phyloP scores from a whole-genome alignment of 2,797 vertebrate species.

The Falco naumanni region DNA sequence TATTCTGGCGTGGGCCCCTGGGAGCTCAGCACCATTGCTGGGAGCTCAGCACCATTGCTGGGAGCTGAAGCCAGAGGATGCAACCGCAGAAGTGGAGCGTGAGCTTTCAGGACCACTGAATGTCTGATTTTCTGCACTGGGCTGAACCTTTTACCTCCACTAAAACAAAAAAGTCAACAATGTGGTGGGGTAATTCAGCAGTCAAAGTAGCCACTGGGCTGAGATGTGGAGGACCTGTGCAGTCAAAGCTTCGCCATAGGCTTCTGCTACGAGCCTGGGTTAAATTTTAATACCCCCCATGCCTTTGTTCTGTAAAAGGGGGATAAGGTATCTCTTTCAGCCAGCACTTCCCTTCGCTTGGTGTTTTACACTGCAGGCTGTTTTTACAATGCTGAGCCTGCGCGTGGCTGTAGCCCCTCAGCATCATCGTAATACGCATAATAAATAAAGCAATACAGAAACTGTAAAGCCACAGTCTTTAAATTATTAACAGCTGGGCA shows the following conservation, averaged over 20 bases:
- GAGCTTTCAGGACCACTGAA: neutral
- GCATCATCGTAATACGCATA: neutral
- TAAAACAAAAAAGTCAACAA: neutral
- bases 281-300: neutral
- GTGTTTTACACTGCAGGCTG: neutral
- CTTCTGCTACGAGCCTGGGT: neutral
- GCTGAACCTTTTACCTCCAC: neutral
- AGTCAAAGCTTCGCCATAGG: neutral
- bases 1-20: neutral
- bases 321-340: neutral
- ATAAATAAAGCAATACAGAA: conserved; percentile 39
- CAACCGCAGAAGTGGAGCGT: neutral
- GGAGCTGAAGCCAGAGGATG: neutral
- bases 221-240: neutral
- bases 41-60: neutral
- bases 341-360: neutral
- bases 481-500: conserved; percentile 24
- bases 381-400: neutral
- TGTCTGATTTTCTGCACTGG: neutral
- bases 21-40: neutral
- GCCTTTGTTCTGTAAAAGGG: neutral
- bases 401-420: neutral
- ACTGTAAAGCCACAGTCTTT: conserved; percentile 4
- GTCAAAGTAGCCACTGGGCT: neutral
- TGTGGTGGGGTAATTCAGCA: neutral